These are phyloP conservation scores for Archaeoteleia sp. DNA, from an alignment of 2,888 invertebrate species.

Conservation along the genomic window DNA sequence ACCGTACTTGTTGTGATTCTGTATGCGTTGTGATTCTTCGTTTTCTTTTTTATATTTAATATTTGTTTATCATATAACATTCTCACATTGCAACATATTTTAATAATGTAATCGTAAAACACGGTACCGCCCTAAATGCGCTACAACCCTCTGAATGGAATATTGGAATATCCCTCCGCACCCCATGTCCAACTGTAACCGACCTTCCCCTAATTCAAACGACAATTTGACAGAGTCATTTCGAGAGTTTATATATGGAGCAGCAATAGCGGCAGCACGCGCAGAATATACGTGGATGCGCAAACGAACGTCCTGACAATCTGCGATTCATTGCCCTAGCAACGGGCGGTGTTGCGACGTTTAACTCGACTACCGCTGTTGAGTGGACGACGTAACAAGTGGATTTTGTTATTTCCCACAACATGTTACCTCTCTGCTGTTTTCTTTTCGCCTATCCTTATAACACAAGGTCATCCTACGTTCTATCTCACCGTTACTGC, in stretches of 20 bases:
- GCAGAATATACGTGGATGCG: slow-evolving; percentile 36
- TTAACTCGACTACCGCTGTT: slow-evolving; percentile 35
- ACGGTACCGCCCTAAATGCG: too few relatives aligned
- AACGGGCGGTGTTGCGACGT: slow-evolving; percentile 62
- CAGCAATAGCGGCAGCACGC: slow-evolving; percentile 25
- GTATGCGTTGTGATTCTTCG: too few relatives aligned
- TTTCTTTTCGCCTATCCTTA: not conserved
- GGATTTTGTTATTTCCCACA: slow-evolving; percentile 61
- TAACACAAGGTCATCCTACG: too few relatives aligned
- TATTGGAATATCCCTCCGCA: too few relatives aligned
- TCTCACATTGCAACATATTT: too few relatives aligned
- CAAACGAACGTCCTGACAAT: slow-evolving; percentile 65
- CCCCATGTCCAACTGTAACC: too few relatives aligned
- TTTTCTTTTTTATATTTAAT: too few relatives aligned
- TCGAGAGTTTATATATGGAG: slow-evolving; percentile 18
- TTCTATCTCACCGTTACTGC: too few relatives aligned
- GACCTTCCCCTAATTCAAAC: slow-evolving; percentile 17
- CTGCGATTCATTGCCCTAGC: slow-evolving; percentile 70
- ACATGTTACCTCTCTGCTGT: slow-evolving; percentile 18
- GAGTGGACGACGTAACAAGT: slow-evolving; percentile 62
- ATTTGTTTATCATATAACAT: too few relatives aligned
- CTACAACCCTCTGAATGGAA: too few relatives aligned
- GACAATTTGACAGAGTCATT: slow-evolving; percentile 36
- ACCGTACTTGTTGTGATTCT: too few relatives aligned
- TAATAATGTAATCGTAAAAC: too few relatives aligned